These are phyloP conservation scores for Tanypteryx hageni DNA, from an alignment of 2,888 invertebrate species.

Conservation along the genomic window DNA sequence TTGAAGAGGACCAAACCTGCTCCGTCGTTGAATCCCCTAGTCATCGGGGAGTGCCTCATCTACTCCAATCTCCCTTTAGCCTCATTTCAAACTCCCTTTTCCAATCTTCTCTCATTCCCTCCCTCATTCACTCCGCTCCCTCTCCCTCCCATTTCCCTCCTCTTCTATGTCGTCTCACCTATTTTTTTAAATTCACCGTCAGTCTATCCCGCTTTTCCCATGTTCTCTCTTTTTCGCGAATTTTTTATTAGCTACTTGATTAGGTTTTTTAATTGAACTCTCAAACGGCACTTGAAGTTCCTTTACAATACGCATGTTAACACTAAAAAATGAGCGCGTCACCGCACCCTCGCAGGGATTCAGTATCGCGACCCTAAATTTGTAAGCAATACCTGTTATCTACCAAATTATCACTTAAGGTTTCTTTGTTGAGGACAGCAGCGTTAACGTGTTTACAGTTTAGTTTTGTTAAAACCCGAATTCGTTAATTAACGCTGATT, in stretches of 20 bases:
- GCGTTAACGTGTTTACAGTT: too few relatives aligned
- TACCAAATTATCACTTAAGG: too few relatives aligned
- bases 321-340: too few relatives aligned
- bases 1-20: conserved; percentile 35
- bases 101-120: background rate
- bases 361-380: too few relatives aligned
- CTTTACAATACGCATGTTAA: too few relatives aligned
- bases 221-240: background rate
- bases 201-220: background rate
- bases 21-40: conserved; percentile 37
- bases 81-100: conserved; percentile 10
- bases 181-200: background rate
- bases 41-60: conserved; percentile 20
- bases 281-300: too few relatives aligned
- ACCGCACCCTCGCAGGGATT: too few relatives aligned
- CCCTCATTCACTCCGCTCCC: background rate
- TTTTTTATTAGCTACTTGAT: background rate
- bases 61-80: conserved; percentile 18
- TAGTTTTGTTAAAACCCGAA: too few relatives aligned
- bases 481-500: too few relatives aligned
- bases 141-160: background rate
- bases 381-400: too few relatives aligned
- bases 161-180: background rate
- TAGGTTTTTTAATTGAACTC: background rate
- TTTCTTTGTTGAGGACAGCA: too few relatives aligned